Evolutionary conservation across 2,113 vertebrate species (phyloP), one percentile per base, ranked within the genome.

Genomic region (Plestiodon gilberti): DNA sequence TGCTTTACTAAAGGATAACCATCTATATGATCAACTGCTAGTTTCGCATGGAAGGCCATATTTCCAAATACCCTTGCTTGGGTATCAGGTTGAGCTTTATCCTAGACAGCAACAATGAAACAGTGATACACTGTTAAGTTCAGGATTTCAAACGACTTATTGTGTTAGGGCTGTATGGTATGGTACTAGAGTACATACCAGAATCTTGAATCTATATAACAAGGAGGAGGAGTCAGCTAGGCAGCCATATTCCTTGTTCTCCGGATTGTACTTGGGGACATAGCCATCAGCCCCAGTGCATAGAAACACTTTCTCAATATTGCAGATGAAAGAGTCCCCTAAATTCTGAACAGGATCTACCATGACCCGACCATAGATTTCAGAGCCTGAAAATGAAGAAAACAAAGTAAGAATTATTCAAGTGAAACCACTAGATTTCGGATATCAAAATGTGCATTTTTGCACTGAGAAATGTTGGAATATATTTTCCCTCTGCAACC

Each of bases 311-410:
- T 97, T 97, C 93, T 97, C 96, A 0, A 96, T 97, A 89, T 79
- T 96, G 89, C 96, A 98, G 89, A 91, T 95, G 93, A 98, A 97
- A 17, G 96, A 97, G 78, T 95, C 96, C 0, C 96, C 95, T 11
- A 98, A 94, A 90, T 97, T 98, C 94, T 98, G 96, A 89, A 97
- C 96, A 8, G 97, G 96, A 88, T 97, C 97, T 87, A 97, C 96
- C 96, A 97, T 97, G 82, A 97, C 95, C 33, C 93, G 90, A 1
- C 95, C 96, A 1, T 91, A 97, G 88, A 97, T 96, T 4, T 89
- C 88, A 62, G 97, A 96, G 35, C 96, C 97, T 97, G 79, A 22
- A 85, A 85, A 89, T 84, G 35, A 76, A 67, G 2, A 13, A 65
- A 75, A 33, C 67, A 70, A 70, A 70, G 15, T 18, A 17, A 18